These are phyloP conservation scores for Nymphalis io DNA, from an alignment of 1,140 invertebrate genomes.

Conservation along the genomic window DNA sequence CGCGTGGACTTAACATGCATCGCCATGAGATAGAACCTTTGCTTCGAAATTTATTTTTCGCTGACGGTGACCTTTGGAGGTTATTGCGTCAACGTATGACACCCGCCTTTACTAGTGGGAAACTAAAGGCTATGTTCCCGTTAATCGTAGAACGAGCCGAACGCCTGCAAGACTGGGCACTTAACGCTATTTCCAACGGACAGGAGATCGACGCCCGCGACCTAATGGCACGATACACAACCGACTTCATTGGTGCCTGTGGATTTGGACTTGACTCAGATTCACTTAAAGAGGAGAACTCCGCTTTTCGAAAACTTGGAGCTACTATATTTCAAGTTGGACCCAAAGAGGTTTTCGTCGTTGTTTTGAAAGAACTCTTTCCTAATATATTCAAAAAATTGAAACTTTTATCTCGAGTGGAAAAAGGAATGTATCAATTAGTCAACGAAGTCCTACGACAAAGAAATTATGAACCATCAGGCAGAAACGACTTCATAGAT, in stretches of 20 bases:
- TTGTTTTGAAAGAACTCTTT: constrained; percentile 50
- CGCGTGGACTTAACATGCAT: constrained; percentile 43
- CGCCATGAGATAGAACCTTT: constrained; percentile 58
- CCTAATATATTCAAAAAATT: constrained; percentile 47
- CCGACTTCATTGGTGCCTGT: constrained; percentile 79
- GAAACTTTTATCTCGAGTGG: constrained; percentile 40
- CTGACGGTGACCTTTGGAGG: constrained; percentile 78
- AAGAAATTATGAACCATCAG: constrained; percentile 52
- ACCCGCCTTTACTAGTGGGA: constrained; percentile 82
- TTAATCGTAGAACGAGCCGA: constrained; percentile 64
- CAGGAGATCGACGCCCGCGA: constrained; percentile 66
- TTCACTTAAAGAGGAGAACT: constrained; percentile 63
- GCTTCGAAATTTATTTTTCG: constrained; percentile 53
- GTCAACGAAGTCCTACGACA: constrained; percentile 48
- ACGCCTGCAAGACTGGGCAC: constrained; percentile 49
- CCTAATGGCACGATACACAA: constrained; percentile 72
- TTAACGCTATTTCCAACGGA: constrained; percentile 32
- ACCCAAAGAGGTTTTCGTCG: constrained; percentile 21
- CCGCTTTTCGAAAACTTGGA: constrained; percentile 62
- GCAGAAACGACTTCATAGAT: constrained; percentile 82
- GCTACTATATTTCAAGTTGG: constrained; percentile 59
- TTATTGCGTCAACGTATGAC: constrained; percentile 80
- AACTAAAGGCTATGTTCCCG: constrained; percentile 81
- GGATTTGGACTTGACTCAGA: constrained; percentile 69
- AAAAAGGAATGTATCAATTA: constrained; percentile 44